Evolutionary conservation across 2,797 vertebrate species (phyloP), one percentile per base, ranked within the genome.

Genomic region (Crenichthys baileyi): DNA sequence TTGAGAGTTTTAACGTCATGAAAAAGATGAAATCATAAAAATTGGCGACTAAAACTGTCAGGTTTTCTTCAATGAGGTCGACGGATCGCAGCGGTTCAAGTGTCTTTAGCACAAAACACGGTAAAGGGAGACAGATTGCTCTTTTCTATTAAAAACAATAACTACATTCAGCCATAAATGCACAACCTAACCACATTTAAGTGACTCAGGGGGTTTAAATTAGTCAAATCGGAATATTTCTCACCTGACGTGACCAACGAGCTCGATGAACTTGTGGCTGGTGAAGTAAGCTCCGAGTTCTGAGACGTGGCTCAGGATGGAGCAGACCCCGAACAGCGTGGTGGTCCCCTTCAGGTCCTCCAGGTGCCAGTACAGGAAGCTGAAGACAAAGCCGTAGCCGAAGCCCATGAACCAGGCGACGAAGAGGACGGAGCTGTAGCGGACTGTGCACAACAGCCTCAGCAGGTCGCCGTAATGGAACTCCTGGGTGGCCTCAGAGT

Each of bases 401-500:
- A 99, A 99, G 2, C 98, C 98, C 98, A 99, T 99, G 92, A 99
- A 99, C 98, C 98, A 99, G 2, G 98, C 98, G 63, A 99, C 98
- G 0, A 98, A 99, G 16, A 99, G 95, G 70, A 99, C 97, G 0
- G 97, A 98, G 88, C 97, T 94, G 0, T 99, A 99, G 77, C 96
- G 98, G 83, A 99, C 96, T 0, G 96, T 97, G 88, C 98, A 99
- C 0, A 99, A 94, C 36, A 99, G 94, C 81, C 92, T 95, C 83
- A 99, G 93, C 22, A 99, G 90, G 51, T 96, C 94, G 39, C 81
- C 87, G 87, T 94, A 95, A 58, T 89, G 83, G 87, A 95, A 95
- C 48, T 92, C 91, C 79, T 85, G 80, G 73, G 0, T 53, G 82
- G 0, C 68, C 0, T 80, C 85, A 0, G 84, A 39, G 8, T 50